Evolutionary conservation across 2,113 vertebrate species (phyloP), one percentile per base, ranked within the genome.

Genomic region (Astatotilapia flaviijosephi): DNA sequence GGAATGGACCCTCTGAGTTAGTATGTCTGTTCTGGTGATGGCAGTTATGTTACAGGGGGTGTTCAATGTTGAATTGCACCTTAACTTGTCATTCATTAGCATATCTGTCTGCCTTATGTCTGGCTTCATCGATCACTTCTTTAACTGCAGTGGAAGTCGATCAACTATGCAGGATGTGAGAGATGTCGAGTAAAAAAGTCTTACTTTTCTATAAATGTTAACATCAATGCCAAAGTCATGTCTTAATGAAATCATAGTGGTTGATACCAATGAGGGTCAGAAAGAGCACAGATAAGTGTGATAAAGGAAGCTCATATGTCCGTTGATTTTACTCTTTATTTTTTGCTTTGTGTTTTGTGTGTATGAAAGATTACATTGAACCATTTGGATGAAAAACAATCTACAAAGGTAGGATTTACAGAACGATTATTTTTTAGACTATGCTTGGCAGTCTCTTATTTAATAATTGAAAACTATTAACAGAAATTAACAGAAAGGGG

Each of bases 201-300:
- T 28, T 87, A 5, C 3, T 51, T 62, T 84, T 40, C 56, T 87
- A 82, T 70, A 82, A 88, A 92, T 8, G 82, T 85, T 88, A 80
- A 6, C 6, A 83, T 91, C 91, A 93, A 89, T 87, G 89, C 6
- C 86, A 89, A 92, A 89, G 94, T 83, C 92, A 33, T 2, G 10
- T 10, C 49, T 73, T 92, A 91, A 94, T 91, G 53, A 89, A 87
- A 85, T 45, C 1, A n/a, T 19, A 23, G 6, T 7, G 85, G 5
- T 77, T 75, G 79, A 88, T 21, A 86, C 0, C 51, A 54, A 33
- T 3, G 47, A 82, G 81, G 86, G 86, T 88, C 82, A 82, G 2
- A 11, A 5, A 37, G 35, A 45, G 7, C 49, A 35, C 77, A 47
- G 84, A 84, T 82, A 79, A 86, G 62, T 80, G 83, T 82, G 81